Base-by-base conservation (phyloP, 2,888 invertebrate species). In the Zygogramma bicolorata region DNA sequence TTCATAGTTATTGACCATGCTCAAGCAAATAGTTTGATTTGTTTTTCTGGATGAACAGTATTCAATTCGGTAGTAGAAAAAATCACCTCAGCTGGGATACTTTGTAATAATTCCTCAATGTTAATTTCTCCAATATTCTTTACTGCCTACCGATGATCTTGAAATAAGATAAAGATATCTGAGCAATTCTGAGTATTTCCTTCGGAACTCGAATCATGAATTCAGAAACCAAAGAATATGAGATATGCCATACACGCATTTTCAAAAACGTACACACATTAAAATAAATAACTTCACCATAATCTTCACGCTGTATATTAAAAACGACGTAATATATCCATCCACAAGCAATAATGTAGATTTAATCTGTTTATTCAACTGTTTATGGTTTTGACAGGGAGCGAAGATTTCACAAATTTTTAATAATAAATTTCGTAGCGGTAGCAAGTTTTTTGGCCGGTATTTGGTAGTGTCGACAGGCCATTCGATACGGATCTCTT, bases 391-490 rank as follows among this genome's bases (percentile, higher is more conserved):
- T 22, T 62, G 62, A 62, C 62, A 42, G 42, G 25, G 18, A 42
- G 63, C 27, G 13, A 31, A 46, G 63, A 29, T 63, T 46, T 46
- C 63, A 31, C 40, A 22, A 46, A 46, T 25, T 27, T 31, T 20
- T 46, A 46, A 46, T 63, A 63, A 63, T 63, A 63, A 63, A 63
- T 63, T 63, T 29, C 27, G 18, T n/a, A 15, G 49, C 63, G 20
- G 63, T 63, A 63, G 63, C 63, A 25, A 46, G 18, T 46, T 46
- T 46, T 63, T 63, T 20, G 63, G 63, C 29, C 46, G 63, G 49
- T 46, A 63, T 63, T 63, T 63, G 63, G 63, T 46, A 63, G 63
- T 63, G 63, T 29, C 29, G 63, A 63, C 63, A 34, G 46, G 42
- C 34, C 27, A 63, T 46, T 46, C 20, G 63, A 63, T 63, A 63